Evolutionary conservation across 2,888 invertebrate species (phyloP).

Genomic region (Stenodera caucasica): DNA sequence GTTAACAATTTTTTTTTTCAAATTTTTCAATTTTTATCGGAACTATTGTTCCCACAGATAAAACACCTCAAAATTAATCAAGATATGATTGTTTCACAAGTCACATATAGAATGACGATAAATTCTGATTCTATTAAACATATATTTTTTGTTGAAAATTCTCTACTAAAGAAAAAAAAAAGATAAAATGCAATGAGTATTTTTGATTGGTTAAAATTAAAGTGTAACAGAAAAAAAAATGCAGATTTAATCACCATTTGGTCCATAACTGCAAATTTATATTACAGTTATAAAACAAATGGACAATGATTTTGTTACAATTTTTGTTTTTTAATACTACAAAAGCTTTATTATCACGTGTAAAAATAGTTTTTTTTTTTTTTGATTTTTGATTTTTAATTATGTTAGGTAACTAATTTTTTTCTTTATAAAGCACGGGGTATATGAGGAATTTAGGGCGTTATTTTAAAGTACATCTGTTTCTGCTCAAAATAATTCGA

Average conservation of each 20-base stretch:
- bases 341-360: constrained; percentile 15
- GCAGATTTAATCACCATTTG: constrained; percentile 27
- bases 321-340: constrained; percentile 7
- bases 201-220: neutral
- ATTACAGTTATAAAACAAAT: constrained; percentile 11
- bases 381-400: constrained; percentile 14
- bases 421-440: constrained; percentile 10
- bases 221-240: constrained; percentile 14
- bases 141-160: neutral
- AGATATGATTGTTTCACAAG: constrained; percentile 31
- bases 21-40: constrained; percentile 6
- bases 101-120: constrained; percentile 16
- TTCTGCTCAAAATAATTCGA: neutral
- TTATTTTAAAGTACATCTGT: neutral
- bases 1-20: constrained; percentile 18
- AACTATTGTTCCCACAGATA: constrained; percentile 30
- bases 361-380: constrained; percentile 21
- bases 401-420: constrained; percentile 21
- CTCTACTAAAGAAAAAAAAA: constrained; percentile 1
- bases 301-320: neutral
- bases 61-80: constrained; percentile 20
- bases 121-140: constrained; percentile 6
- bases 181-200: constrained; percentile 28
- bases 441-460: constrained; percentile 6
- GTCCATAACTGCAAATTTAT: constrained; percentile 10